Evolutionary conservation across 1,140 invertebrate species (phyloP).

Genomic region (Diabrotica virgifera): DNA sequence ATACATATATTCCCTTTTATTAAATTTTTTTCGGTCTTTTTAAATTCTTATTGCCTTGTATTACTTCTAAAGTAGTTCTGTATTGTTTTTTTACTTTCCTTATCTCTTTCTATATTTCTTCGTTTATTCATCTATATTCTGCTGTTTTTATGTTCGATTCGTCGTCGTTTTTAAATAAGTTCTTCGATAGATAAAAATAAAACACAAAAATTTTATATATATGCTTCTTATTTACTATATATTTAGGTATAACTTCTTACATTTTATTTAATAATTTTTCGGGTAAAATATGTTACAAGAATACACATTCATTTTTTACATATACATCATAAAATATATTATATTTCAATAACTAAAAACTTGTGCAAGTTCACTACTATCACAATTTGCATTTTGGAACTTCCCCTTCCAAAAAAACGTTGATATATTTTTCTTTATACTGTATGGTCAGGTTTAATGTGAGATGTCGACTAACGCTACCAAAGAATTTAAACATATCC

Average conservation of each 20-base stretch:
- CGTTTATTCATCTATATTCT: no score
- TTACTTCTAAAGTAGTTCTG: no score
- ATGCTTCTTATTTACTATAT: not conserved
- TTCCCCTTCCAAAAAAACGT: constrained; percentile 26
- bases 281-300: constrained; percentile 35
- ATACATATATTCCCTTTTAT: no score
- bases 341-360: constrained; percentile 35
- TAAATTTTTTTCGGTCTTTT: no score
- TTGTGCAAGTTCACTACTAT: constrained; percentile 43
- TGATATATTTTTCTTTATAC: constrained; percentile 3
- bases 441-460: not conserved
- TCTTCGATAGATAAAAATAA: not conserved
- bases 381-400: constrained; percentile 46
- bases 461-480: not conserved
- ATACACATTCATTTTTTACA: constrained; percentile 38
- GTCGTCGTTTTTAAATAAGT: no score
- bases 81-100: no score
- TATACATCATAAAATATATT: constrained; percentile 46
- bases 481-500: not conserved
- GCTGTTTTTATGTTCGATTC: no score
- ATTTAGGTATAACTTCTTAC: not conserved
- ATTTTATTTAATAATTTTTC: constrained; percentile 2
- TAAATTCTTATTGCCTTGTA: no score
- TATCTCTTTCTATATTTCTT: no score
- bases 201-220: not conserved